Percentiles rank a stretch among this genome's conserved stretches.
Conservation (phyloP, 23 tunicate species). For the Styela clava region DNA sequence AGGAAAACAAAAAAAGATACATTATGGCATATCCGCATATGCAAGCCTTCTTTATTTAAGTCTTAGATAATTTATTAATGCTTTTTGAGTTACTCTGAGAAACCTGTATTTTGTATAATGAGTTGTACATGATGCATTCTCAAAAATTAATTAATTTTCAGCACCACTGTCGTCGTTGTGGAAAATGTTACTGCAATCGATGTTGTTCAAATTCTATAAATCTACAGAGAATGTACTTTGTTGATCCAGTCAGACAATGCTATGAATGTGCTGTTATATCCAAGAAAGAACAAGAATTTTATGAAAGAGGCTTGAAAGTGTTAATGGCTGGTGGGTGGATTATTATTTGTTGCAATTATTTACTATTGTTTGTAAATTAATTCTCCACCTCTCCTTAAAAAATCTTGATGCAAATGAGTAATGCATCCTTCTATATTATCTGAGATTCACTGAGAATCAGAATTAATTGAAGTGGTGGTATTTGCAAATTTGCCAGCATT, state of each 20-base stretch:
- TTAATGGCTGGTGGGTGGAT: conserved; percentile 42
- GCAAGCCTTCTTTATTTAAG: too few species aligned
- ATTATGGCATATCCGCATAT: too few species aligned
- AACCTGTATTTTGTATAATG: too few species aligned
- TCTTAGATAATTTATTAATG: too few species aligned
- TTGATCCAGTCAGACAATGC: conserved; percentile 90
- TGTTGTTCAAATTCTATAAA: conserved; percentile 55
- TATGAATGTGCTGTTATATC: conserved; percentile 88
- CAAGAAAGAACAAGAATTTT: conserved; percentile 73
- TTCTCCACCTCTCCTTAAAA: too few species aligned
- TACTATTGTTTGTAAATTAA: background rate
- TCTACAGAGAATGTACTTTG: conserved; percentile 76
- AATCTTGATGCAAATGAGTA: too few species aligned
- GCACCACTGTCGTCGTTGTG: conserved; percentile 96
- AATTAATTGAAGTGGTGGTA: too few species aligned
- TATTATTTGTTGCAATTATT: background rate
- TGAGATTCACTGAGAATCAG: too few species aligned
- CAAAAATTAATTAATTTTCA: conserved; percentile 17
- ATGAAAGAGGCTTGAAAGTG: conserved; percentile 38
- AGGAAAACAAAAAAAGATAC: too few species aligned
- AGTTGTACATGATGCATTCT: too few species aligned
- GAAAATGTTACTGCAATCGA: conserved; percentile 67
- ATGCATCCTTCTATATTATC: too few species aligned
- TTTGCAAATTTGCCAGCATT: background rate
- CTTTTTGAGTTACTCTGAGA: too few species aligned